Evolutionary conservation across 23 tunicate genomes (phyloP), one percentile per base, ranked within the genome.

Genomic region (Trididemnum clinides): DNA sequence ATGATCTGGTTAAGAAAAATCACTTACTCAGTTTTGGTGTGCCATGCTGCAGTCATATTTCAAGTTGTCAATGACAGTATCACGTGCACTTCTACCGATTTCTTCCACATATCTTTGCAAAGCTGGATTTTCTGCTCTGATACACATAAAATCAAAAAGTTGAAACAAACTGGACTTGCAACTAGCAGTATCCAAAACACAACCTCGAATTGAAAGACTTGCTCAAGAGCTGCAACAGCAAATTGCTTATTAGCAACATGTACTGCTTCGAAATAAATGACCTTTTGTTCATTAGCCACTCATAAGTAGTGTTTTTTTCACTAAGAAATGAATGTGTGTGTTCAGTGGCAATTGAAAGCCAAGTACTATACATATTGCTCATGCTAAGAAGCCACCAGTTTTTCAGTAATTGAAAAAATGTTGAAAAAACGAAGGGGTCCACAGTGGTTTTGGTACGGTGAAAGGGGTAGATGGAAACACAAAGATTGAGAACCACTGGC

Each of bases 101-200:
- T 81, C 85, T 34, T 65, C 85, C 36, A 81, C 85, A 29, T 81
- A 81, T 64, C 83, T 65, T 18, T 81, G 85, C 27, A 39, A 81
- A 33, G 30, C 28, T 64, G 85, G 50, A 27, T 64, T 0, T 82
- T 82, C 59, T 34, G 44, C 84, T 79, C 71, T 79, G 29, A 32
- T 25, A 5, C 70, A 79, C 1, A 79, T 79, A 19, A 57, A 59
- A 58, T 28, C 79, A 29, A 80, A 80, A 73, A 64, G 54, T 19
- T 22, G 80, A 29, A 70, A 83, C 35, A 65, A 65, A 32, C 74
- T 65, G 33, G 74, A 65, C 74, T 66, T 83, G 87, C 51, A 62
- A 21, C 44, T 69, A 33, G 78, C 80, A 20, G 21, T 83, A 18
- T 83, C 86, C 3, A 83, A 69, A 28, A 83, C 87, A 28, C 63